A percentile compares a stretch with the other conserved stretches of the same genome.
phyloP scores from a whole-genome alignment of 1,140 invertebrate genomes.

The Trachelipus rathkii region DNA sequence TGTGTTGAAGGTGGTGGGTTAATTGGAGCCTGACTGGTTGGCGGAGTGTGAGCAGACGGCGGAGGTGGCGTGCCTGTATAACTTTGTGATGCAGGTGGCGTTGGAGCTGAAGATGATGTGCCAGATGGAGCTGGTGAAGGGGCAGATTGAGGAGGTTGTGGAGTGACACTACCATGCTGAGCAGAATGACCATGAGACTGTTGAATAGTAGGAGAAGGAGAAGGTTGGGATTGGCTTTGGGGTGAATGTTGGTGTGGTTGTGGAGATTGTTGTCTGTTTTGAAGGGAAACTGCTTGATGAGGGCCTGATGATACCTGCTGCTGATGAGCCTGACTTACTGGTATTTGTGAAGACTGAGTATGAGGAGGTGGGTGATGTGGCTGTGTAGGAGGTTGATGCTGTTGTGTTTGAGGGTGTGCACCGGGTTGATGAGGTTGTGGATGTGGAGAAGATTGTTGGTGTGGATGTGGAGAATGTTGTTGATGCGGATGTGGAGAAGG shows the following conservation, averaged over 20 bases:
- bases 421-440: background rate
- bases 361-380: background rate
- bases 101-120: background rate
- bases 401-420: background rate
- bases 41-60: background rate
- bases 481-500: slow-evolving; percentile 12
- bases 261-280: slow-evolving; percentile 3
- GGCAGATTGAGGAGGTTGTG: background rate
- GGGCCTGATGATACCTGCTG: no score
- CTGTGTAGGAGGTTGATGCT: background rate
- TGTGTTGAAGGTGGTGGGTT: slow-evolving; percentile 2
- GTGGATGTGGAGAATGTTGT: background rate
- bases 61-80: background rate
- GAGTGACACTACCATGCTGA: slow-evolving; percentile 1
- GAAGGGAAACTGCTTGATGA: background rate
- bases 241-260: slow-evolving; percentile 3
- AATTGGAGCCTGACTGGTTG: background rate
- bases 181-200: background rate
- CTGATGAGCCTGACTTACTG: no score
- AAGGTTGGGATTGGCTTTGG: background rate
- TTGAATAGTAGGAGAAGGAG: background rate
- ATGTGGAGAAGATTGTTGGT: background rate
- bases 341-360: no score
- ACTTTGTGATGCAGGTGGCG: background rate
- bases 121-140: background rate